A percentile compares a stretch with the other conserved stretches of the same genome.
These are phyloP conservation scores for Parochlus steinenii DNA, from an alignment of 2,888 invertebrate species.

Conservation along the genomic window DNA sequence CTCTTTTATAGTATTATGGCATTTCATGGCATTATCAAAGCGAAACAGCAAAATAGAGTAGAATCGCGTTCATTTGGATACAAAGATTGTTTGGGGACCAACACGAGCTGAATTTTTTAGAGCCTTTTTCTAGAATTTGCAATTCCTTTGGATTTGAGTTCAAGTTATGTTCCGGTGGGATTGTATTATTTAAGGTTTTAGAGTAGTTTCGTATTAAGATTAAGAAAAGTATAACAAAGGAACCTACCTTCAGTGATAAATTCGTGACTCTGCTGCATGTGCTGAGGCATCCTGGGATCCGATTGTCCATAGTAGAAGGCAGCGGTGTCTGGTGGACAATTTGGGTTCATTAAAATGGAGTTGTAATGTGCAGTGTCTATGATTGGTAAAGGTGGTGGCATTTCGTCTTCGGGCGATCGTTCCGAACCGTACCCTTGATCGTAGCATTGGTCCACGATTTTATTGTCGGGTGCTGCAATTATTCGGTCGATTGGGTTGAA, in stretches of 20 bases:
- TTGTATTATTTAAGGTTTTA: too few relatives aligned
- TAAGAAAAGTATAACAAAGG: too few relatives aligned
- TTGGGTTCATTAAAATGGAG: too few relatives aligned
- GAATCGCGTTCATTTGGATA: too few relatives aligned
- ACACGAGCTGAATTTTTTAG: too few relatives aligned
- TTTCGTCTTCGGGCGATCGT: constrained; percentile 60
- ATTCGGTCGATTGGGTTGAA: constrained; percentile 6
- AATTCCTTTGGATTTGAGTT: background rate
- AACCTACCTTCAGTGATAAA: constrained; percentile 13
- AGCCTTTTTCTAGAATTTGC: too few relatives aligned
- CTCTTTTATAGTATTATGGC: too few relatives aligned
- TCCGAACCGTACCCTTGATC: constrained; percentile 66
- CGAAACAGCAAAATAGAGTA: too few relatives aligned
- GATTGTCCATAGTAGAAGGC: constrained; percentile 3
- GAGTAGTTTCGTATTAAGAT: too few relatives aligned
- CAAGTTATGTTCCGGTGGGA: too few relatives aligned
- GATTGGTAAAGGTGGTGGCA: constrained; percentile 43
- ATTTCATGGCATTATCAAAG: too few relatives aligned
- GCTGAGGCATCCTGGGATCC: constrained; percentile 6
- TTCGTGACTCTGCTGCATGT: constrained; percentile 10
- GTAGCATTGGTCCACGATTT: constrained; percentile 33
- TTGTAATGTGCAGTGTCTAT: background rate
- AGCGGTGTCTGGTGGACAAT: constrained; percentile 5
- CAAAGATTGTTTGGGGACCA: too few relatives aligned
- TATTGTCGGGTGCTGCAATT: constrained; percentile 1